Conservation (phyloP, 37 sponge, comb jelly and placozoan genomes). For the Petrosia ficiformis region DNA sequence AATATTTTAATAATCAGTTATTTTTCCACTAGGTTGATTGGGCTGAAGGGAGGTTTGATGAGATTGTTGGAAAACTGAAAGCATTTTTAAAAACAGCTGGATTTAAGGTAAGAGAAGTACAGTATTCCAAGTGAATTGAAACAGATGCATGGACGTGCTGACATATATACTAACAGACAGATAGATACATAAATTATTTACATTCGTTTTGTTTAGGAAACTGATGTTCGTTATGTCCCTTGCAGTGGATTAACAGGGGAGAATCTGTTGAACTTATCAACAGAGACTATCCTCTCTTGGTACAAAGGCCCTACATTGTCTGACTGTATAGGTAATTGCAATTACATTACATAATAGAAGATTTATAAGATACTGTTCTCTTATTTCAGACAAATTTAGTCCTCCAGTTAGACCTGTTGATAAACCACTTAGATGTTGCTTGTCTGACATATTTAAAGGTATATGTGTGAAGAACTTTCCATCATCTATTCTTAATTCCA, state of each 20-base stretch:
- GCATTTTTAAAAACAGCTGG: slow-evolving; percentile 84
- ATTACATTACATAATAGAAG: background rate
- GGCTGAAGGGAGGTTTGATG: slow-evolving; percentile 71
- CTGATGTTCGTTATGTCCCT: slow-evolving; percentile 84
- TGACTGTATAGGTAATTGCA: slow-evolving; percentile 60
- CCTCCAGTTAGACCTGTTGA: slow-evolving; percentile 77
- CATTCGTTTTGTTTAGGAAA: slow-evolving; percentile 48
- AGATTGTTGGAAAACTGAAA: slow-evolving; percentile 67
- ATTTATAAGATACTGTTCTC: background rate
- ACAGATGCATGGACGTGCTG: background rate
- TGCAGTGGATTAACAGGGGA: slow-evolving; percentile 93
- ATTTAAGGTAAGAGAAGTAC: slow-evolving; percentile 62
- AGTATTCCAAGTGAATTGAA: background rate
- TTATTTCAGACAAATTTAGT: slow-evolving; percentile 36
- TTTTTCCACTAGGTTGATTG: slow-evolving; percentile 55
- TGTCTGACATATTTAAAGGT: slow-evolving; percentile 72
- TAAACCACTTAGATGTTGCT: slow-evolving; percentile 74
- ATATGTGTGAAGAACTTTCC: background rate
- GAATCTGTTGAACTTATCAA: slow-evolving; percentile 53
- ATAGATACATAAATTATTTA: background rate
- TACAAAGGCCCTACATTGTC: slow-evolving; percentile 82
- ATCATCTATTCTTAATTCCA: no score
- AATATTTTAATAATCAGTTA: background rate
- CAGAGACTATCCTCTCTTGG: slow-evolving; percentile 50
- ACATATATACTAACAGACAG: background rate